phyloP scores from a whole-genome alignment of 2,888 invertebrate genomes.

The Saturnia japonica region DNA sequence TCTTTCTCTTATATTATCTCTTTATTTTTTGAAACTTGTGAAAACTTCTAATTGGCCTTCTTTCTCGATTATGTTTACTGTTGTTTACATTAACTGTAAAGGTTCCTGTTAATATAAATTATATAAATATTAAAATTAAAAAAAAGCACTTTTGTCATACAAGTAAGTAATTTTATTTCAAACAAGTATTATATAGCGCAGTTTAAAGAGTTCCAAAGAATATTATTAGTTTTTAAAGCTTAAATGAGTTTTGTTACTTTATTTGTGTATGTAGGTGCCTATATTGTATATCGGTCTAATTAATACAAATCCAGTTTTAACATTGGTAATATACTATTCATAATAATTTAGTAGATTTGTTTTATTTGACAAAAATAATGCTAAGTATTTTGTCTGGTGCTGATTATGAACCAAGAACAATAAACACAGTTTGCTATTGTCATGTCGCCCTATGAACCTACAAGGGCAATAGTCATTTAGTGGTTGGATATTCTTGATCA shows the following conservation, averaged over 20 bases:
- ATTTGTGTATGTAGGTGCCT: not conserved
- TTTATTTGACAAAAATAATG: not conserved
- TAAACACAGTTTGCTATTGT: not conserved
- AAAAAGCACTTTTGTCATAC: too few relatives aligned
- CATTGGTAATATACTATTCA: not conserved
- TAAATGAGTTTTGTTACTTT: not conserved
- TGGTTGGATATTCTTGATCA: not conserved
- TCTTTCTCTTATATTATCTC: too few relatives aligned
- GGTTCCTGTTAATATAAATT: too few relatives aligned
- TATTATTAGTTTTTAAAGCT: not conserved
- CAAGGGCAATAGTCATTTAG: not conserved
- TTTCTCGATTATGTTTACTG: too few relatives aligned
- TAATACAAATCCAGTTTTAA: too few relatives aligned
- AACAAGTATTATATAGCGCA: not conserved
- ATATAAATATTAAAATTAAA: too few relatives aligned
- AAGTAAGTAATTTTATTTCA: not conserved
- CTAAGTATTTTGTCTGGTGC: not conserved
- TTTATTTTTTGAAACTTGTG: too few relatives aligned
- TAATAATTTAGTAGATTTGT: not conserved
- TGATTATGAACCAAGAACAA: not conserved
- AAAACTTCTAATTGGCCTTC: too few relatives aligned
- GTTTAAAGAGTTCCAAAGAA: not conserved
- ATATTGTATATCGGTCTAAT: not conserved
- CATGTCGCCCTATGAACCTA: not conserved
- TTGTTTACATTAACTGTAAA: too few relatives aligned